A percentile compares a stretch with the other conserved stretches of the same genome.
These are phyloP conservation scores for Asteroscopus sphinx DNA, from an alignment of 2,888 invertebrate genomes.

Conservation along the genomic window DNA sequence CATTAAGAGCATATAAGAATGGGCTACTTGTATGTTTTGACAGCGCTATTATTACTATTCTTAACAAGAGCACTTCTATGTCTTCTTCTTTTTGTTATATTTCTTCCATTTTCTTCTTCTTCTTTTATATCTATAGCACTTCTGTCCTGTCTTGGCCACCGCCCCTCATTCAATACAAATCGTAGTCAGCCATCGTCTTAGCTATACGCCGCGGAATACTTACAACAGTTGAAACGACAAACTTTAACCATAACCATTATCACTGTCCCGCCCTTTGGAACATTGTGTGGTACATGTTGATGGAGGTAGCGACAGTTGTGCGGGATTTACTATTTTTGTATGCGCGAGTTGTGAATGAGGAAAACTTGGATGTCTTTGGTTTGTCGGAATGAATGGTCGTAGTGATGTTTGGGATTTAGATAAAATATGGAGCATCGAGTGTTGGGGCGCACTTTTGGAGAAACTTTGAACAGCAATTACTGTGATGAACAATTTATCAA, in stretches of 20 bases:
- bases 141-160: slow-evolving; percentile 21
- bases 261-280: slow-evolving; percentile 79
- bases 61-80: too few species aligned
- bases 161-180: slow-evolving; percentile 66
- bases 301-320: slow-evolving; percentile 13
- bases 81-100: too few species aligned
- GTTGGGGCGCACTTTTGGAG: too few species aligned
- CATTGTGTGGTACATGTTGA: slow-evolving; percentile 63
- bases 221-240: slow-evolving; percentile 75
- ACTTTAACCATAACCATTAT: slow-evolving; percentile 88
- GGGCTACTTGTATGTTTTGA: too few species aligned
- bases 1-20: too few species aligned
- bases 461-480: too few species aligned
- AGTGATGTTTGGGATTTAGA: too few species aligned
- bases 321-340: slow-evolving; percentile 21
- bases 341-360: neutral
- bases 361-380: neutral
- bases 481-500: too few species aligned
- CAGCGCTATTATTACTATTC: too few species aligned
- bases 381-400: too few species aligned
- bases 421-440: too few species aligned
- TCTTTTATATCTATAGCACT: slow-evolving; percentile 1
- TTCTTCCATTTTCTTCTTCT: too few species aligned
- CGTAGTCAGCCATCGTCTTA: slow-evolving; percentile 54
- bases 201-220: slow-evolving; percentile 65